Conservation (phyloP, 2,888 invertebrate genomes). For the Thecocarcelia acutangulata region DNA sequence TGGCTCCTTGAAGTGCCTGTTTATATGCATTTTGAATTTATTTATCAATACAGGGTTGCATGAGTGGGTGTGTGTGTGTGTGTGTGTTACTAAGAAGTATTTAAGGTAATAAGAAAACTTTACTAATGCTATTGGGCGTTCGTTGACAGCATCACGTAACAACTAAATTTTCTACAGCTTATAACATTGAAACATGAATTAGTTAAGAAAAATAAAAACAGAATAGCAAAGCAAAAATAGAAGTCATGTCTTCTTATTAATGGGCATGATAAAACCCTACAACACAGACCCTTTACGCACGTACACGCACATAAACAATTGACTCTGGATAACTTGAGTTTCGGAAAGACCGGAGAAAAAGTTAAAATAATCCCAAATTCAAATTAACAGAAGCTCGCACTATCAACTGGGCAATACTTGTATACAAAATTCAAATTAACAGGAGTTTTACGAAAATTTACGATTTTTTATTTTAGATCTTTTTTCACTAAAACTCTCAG, state of each 20-base stretch:
- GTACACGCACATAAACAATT: background rate
- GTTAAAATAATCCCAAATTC: no score
- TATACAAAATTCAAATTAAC: no score
- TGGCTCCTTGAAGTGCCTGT: slow-evolving; percentile 13
- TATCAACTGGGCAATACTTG: no score
- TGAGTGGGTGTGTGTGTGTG: slow-evolving; percentile 24
- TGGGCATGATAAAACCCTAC: slow-evolving; percentile 42
- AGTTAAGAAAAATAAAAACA: slow-evolving; percentile 43
- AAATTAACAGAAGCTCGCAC: no score
- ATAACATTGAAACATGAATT: slow-evolving; percentile 69
- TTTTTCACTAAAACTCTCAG: no score
- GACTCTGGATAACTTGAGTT: no score
- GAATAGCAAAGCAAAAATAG: slow-evolving; percentile 19
- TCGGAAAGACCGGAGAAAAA: no score
- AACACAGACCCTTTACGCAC: background rate
- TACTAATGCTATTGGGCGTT: slow-evolving; percentile 63
- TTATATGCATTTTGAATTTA: background rate
- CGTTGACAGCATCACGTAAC: slow-evolving; percentile 72
- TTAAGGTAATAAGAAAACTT: slow-evolving; percentile 30
- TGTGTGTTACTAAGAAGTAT: slow-evolving; percentile 21
- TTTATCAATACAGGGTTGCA: background rate
- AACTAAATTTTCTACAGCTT: slow-evolving; percentile 74
- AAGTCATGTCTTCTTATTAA: slow-evolving; percentile 55
- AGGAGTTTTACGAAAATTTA: no score
- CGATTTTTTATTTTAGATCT: no score